phyloP scores from a whole-genome alignment of 1,140 invertebrate genomes.

The Drosophila carrolli region DNA sequence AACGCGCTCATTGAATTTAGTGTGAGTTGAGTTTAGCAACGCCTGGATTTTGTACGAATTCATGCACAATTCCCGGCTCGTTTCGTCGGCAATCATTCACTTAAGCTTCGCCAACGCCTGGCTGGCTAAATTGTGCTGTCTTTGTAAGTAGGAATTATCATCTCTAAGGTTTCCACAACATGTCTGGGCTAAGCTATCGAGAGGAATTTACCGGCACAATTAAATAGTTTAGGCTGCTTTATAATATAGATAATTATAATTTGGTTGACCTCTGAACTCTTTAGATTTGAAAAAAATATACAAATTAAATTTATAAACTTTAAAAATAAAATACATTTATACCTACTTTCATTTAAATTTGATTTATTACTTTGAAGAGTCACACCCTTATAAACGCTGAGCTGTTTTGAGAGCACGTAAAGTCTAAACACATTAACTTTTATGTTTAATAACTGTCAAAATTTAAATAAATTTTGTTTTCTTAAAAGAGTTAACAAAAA shows the following conservation, averaged over 20 bases:
- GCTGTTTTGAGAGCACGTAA: not conserved
- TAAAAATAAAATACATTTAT: too few relatives aligned
- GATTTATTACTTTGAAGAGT: too few relatives aligned
- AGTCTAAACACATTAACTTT: too few relatives aligned
- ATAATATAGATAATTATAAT: not conserved
- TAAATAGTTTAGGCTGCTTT: constrained; percentile 4
- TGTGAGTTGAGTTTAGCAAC: constrained; percentile 14
- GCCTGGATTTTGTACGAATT: constrained; percentile 38
- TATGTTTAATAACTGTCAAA: not conserved
- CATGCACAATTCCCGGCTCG: constrained; percentile 67
- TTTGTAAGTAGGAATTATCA: constrained; percentile 55
- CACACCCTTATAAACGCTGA: not conserved
- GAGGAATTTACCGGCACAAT: constrained; percentile 14
- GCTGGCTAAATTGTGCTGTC: constrained; percentile 53
- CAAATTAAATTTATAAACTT: too few relatives aligned
- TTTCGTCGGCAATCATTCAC: constrained; percentile 73
- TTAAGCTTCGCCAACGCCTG: constrained; percentile 64
- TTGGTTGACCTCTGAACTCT: not conserved
- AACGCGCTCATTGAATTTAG: constrained; percentile 30
- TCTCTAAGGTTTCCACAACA: constrained; percentile 2
- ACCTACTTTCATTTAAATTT: too few relatives aligned
- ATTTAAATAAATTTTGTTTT: too few relatives aligned
- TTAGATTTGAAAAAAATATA: too few relatives aligned
- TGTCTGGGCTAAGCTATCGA: constrained; percentile 17
- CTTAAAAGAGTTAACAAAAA: too few relatives aligned